Evolutionary conservation across 2,888 invertebrate genomes (phyloP).

Genomic region (Cataglyphis cursor): DNA sequence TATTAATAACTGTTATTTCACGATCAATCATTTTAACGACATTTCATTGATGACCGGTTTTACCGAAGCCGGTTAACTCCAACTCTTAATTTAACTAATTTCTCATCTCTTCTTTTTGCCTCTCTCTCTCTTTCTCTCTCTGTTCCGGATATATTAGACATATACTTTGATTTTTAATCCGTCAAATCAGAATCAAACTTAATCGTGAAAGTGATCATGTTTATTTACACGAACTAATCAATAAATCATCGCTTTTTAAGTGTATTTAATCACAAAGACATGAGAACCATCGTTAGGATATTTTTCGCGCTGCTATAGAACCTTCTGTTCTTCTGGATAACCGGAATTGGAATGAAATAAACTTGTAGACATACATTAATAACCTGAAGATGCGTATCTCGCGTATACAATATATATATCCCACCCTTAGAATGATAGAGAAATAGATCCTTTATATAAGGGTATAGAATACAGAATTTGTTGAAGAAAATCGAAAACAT

Average conservation of each 20-base stretch:
- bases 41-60: constrained; percentile 30
- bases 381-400: constrained; percentile 85
- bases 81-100: constrained; percentile 15
- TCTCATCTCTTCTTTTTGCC: neutral
- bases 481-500: constrained; percentile 78
- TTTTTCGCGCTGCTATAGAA: constrained; percentile 80
- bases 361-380: constrained; percentile 85
- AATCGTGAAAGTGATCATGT: neutral
- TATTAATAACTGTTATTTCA: constrained; percentile 52
- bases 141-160: neutral
- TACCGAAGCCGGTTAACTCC: constrained; percentile 1
- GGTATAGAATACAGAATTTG: constrained; percentile 80
- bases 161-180: neutral
- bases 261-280: constrained; percentile 33
- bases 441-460: constrained; percentile 82
- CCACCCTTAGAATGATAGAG: constrained; percentile 75
- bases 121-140: too few species aligned
- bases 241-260: neutral
- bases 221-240: neutral
- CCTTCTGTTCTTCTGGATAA: constrained; percentile 76
- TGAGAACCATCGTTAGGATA: constrained; percentile 79
- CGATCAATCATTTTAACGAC: constrained; percentile 46
- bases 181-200: neutral
- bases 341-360: constrained; percentile 61
- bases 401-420: constrained; percentile 51